phyloP scores from a whole-genome alignment of 2,113 vertebrate genomes.

The Machaerirhynchus nigripectus region DNA sequence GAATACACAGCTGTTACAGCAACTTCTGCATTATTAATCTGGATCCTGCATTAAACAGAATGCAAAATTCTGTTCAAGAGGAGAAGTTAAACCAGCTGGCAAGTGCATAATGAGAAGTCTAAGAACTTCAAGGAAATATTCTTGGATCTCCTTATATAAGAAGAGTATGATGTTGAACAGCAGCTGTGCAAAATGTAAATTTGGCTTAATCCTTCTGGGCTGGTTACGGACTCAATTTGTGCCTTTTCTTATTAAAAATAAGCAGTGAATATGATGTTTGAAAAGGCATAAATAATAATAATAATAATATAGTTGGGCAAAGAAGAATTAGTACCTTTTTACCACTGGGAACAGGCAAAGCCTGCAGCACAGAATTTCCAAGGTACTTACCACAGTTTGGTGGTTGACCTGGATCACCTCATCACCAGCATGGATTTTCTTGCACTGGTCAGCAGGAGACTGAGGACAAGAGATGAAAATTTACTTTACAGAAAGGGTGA shows the following conservation, averaged over 20 bases:
- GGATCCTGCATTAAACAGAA: background rate
- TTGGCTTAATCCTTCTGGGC: background rate
- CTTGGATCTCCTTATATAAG: background rate
- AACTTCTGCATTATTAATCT: background rate
- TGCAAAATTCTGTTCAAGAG: background rate
- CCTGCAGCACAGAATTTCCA: background rate
- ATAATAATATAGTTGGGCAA: background rate
- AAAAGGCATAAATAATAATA: background rate
- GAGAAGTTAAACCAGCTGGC: background rate
- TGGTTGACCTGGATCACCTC: slow-evolving; percentile 78
- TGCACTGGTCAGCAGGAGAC: slow-evolving; percentile 81
- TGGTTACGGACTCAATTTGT: background rate
- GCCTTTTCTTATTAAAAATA: background rate
- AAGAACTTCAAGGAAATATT: background rate
- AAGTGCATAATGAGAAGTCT: background rate
- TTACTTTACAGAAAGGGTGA: background rate
- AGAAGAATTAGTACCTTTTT: background rate
- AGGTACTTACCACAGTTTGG: slow-evolving; percentile 75
- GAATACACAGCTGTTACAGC: background rate
- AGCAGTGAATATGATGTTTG: background rate
- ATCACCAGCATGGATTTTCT: slow-evolving; percentile 78
- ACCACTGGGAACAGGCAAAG: background rate
- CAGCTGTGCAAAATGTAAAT: background rate
- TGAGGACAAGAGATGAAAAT: slow-evolving; percentile 48
- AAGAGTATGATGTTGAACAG: background rate